These are phyloP conservation scores for Aquatica leii DNA, from an alignment of 2,888 invertebrate species.

Conservation along the genomic window DNA sequence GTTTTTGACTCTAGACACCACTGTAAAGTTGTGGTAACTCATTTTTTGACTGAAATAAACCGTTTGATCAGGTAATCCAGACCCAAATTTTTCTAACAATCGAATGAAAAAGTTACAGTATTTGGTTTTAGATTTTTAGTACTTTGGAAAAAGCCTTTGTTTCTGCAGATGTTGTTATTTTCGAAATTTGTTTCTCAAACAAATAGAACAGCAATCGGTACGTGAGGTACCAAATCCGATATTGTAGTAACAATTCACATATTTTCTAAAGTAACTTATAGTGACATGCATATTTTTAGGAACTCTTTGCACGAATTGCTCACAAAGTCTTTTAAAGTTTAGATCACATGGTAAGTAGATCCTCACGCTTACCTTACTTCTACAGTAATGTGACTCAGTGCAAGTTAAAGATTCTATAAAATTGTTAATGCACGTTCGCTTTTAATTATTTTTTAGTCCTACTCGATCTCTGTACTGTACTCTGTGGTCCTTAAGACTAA, in stretches of 20 bases:
- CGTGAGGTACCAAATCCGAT: constrained; percentile 18
- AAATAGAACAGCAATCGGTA: background rate
- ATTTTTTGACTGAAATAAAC: constrained; percentile 23
- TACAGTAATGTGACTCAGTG: constrained; percentile 20
- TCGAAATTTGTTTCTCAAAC: background rate
- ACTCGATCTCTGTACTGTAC: too few species aligned
- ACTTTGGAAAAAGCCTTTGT: background rate
- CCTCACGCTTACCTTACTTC: constrained; percentile 14
- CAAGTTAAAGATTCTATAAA: constrained; percentile 16
- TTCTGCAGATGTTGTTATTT: constrained; percentile 10
- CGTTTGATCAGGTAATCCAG: constrained; percentile 24
- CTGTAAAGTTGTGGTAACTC: constrained; percentile 21
- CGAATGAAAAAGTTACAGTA: too few species aligned
- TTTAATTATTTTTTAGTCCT: background rate
- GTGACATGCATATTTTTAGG: constrained; percentile 11
- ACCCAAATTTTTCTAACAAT: constrained; percentile 26
- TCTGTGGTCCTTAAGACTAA: too few species aligned
- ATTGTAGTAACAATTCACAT: constrained; percentile 18
- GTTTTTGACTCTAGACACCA: constrained; percentile 11
- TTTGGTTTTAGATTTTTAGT: background rate
- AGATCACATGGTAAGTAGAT: constrained; percentile 23
- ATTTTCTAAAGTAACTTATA: constrained; percentile 20
- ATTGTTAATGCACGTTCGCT: constrained; percentile 12
- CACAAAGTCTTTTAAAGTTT: constrained; percentile 17
- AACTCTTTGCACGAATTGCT: background rate